These are phyloP conservation scores for Oceanodroma tethys DNA, from an alignment of 2,113 vertebrate genomes.

Conservation along the genomic window DNA sequence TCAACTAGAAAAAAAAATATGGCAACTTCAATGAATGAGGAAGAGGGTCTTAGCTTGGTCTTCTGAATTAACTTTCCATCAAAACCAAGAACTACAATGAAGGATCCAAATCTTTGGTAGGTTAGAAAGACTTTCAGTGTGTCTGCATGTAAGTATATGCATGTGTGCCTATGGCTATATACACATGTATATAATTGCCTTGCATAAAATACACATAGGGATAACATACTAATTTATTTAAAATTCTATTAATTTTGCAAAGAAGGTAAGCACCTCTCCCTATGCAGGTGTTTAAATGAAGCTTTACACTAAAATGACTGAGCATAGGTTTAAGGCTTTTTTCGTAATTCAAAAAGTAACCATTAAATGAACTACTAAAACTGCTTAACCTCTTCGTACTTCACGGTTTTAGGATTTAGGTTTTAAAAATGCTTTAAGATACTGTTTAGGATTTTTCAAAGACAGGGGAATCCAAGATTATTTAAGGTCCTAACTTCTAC, in stretches of 20 bases:
- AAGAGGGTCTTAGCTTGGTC: not conserved
- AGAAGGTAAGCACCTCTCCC: not conserved
- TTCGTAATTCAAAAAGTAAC: not conserved
- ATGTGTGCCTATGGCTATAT: accelerated
- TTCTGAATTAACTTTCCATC: not conserved
- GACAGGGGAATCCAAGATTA: not conserved
- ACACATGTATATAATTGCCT: not conserved
- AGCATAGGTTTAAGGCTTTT: not conserved
- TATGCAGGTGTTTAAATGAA: not conserved
- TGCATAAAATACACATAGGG: accelerated
- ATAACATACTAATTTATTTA: not conserved
- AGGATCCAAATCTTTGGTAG: not conserved
- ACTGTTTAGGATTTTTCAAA: not conserved
- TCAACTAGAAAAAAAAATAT: accelerated
- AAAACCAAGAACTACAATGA: not conserved
- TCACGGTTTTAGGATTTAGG: not conserved
- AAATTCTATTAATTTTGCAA: not conserved
- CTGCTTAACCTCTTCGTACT: not conserved
- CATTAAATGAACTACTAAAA: not conserved
- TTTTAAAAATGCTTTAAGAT: not conserved
- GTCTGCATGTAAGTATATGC: not conserved
- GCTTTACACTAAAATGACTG: not conserved
- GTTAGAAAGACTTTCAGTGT: not conserved
- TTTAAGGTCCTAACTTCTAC: not conserved
- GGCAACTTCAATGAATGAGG: not conserved